Conservation (phyloP, 2,113 vertebrate genomes). For the Phocoena sinus region DNA sequence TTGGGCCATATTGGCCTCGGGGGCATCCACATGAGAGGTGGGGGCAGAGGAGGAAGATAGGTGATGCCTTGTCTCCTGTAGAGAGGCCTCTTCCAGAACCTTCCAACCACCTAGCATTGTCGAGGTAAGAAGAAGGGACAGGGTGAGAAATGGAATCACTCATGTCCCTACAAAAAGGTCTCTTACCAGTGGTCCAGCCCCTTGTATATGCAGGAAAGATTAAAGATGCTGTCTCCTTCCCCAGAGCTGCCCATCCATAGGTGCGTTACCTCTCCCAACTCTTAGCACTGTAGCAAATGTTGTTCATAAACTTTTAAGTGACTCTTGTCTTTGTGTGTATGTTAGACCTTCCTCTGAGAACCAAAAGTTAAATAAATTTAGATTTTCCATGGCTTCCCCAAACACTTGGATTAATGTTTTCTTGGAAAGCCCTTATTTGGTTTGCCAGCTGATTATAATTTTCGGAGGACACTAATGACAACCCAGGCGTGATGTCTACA, state of each 20-base stretch:
- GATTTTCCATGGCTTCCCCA: neutral
- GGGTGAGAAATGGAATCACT: neutral
- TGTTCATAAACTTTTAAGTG: neutral
- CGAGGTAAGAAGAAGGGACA: neutral
- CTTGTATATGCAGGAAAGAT: neutral
- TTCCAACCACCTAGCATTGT: neutral
- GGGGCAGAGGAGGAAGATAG: neutral
- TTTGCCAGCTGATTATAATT: conserved; percentile 54
- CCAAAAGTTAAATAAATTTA: neutral
- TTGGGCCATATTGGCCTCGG: neutral
- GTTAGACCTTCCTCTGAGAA: neutral
- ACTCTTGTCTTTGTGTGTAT: neutral
- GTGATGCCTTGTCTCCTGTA: neutral
- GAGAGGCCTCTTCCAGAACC: neutral
- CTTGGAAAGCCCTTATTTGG: conserved; percentile 26
- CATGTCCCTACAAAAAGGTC: neutral
- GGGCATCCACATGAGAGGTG: neutral
- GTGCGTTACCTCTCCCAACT: neutral
- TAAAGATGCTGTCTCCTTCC: neutral
- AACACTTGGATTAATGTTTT: conserved; percentile 19
- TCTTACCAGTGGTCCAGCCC: neutral
- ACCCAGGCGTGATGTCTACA: neutral
- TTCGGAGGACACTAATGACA: conserved; percentile 60
- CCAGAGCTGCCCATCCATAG: neutral
- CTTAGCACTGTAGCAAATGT: neutral